Conservation (phyloP, 1,140 invertebrate genomes). For the Myzus persicae region DNA sequence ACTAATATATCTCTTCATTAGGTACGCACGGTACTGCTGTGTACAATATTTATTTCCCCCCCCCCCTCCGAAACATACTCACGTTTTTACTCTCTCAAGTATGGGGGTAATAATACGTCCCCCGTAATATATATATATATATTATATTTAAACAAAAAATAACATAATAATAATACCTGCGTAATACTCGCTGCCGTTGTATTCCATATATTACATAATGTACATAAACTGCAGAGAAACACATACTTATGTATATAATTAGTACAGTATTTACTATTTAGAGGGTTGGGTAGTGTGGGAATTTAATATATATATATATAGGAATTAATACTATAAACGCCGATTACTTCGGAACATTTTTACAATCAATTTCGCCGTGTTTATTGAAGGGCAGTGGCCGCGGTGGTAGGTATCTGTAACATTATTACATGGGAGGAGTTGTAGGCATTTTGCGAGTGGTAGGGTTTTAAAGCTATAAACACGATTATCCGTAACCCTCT, state of each 20-base stretch:
- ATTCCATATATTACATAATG: not conserved
- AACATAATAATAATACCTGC: not conserved
- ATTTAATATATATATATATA: too few relatives aligned
- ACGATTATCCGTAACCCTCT: not conserved
- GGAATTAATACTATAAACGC: not conserved
- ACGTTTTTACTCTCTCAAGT: not conserved
- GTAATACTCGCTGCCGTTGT: not conserved
- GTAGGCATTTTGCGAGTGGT: not conserved
- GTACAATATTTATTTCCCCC: not conserved
- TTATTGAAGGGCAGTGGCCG: not conserved
- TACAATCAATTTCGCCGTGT: not conserved
- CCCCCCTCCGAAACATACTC: not conserved
- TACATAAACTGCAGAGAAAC: not conserved
- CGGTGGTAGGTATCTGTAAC: not conserved
- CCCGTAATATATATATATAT: not conserved
- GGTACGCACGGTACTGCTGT: not conserved
- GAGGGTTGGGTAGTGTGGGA: not conserved
- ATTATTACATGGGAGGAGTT: not conserved
- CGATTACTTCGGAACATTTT: not conserved
- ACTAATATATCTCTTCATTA: not conserved
- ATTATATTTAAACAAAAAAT: not conserved
- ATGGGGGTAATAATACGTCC: not conserved
- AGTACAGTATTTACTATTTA: not conserved
- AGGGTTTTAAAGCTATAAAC: conserved; percentile 7
- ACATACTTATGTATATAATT: not conserved